phyloP scores from a whole-genome alignment of 2,113 vertebrate genomes.

The Sinocyclocheilus anophthalmus region DNA sequence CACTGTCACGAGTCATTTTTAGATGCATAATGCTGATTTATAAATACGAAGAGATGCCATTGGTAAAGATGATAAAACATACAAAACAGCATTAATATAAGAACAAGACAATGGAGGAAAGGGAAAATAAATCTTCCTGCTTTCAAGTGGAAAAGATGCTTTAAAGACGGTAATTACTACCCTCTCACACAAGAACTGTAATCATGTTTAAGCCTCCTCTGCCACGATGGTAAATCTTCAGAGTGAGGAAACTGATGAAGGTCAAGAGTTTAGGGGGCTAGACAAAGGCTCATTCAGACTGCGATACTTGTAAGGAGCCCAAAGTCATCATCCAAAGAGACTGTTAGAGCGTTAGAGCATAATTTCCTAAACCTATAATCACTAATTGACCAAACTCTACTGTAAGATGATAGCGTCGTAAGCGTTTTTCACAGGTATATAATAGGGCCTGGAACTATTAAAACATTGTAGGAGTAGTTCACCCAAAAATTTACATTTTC shows the following conservation, averaged over 20 bases:
- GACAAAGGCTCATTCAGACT: background rate
- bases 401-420: background rate
- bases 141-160: background rate
- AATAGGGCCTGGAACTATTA: background rate
- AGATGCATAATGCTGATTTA: background rate
- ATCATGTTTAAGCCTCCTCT: conserved; percentile 19
- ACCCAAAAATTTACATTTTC: background rate
- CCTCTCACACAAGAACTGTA: conserved; percentile 22
- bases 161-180: conserved; percentile 46
- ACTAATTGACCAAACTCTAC: background rate
- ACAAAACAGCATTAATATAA: background rate
- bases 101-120: background rate
- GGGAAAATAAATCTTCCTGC: background rate
- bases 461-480: background rate
- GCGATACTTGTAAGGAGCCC: background rate
- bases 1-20: background rate
- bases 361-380: background rate
- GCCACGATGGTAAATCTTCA: background rate
- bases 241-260: background rate
- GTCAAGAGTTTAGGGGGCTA: conserved; percentile 7
- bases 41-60: background rate
- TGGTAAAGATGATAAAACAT: background rate
- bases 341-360: background rate
- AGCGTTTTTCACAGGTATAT: background rate
- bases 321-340: background rate